phyloP scores from a whole-genome alignment of 2,888 invertebrate genomes.

The Osedax frankpressi region DNA sequence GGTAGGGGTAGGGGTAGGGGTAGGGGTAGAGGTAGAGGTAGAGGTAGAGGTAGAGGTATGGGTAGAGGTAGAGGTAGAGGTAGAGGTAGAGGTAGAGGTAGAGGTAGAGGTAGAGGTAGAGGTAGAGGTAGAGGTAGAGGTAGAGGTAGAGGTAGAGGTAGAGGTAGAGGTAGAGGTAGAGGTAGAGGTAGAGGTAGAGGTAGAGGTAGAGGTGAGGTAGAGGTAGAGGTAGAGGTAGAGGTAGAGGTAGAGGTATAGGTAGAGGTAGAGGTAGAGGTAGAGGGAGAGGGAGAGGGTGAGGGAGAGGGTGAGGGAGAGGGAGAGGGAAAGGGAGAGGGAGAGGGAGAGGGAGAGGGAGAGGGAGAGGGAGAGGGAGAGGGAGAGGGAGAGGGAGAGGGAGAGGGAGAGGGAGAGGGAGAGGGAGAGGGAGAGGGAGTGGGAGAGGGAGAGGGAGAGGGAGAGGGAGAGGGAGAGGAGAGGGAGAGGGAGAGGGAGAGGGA shows the following conservation, averaged over 20 bases:
- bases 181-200: too few relatives aligned
- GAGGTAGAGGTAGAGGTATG: too few relatives aligned
- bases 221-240: constrained; percentile 12
- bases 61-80: too few relatives aligned
- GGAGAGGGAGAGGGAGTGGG: constrained; percentile 1
- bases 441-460: neutral
- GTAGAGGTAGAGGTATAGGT: neutral
- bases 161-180: too few relatives aligned
- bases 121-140: too few relatives aligned
- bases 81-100: too few relatives aligned
- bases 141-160: too few relatives aligned
- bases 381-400: neutral
- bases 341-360: constrained; percentile 1
- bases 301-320: constrained; percentile 1
- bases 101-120: too few relatives aligned
- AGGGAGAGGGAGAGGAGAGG: constrained; percentile 1
- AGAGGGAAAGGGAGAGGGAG: constrained; percentile 1
- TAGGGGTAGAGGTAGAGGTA: too few relatives aligned
- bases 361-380: neutral
- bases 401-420: constrained; percentile 10
- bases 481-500: constrained; percentile 3
- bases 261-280: neutral
- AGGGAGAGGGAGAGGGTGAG: constrained; percentile 1
- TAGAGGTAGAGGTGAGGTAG: too few relatives aligned
- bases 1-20: too few relatives aligned